phyloP scores from a whole-genome alignment of 2,888 invertebrate genomes.

The Danaus chrysippus region DNA sequence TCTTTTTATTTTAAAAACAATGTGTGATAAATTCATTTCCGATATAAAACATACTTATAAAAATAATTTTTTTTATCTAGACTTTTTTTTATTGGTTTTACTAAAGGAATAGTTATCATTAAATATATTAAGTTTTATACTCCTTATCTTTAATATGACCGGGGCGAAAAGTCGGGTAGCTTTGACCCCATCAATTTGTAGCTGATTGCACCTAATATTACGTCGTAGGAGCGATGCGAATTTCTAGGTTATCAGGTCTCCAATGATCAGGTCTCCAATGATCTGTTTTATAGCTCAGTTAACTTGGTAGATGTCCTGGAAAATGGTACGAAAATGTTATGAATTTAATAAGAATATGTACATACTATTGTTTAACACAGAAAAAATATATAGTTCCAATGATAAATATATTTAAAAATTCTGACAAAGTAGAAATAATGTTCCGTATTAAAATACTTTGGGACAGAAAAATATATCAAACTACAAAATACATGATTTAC shows the following conservation, averaged over 20 bases:
- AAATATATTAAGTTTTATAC: background rate
- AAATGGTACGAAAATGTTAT: background rate
- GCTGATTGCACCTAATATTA: slow-evolving; percentile 36
- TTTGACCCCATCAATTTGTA: slow-evolving; percentile 35
- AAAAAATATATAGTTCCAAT: background rate
- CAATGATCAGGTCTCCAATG: slow-evolving; percentile 43
- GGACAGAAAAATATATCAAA: too few relatives aligned
- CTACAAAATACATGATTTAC: too few relatives aligned
- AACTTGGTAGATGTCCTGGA: slow-evolving; percentile 2
- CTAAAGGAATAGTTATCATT: background rate
- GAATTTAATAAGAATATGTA: background rate
- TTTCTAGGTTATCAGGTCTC: slow-evolving; percentile 44
- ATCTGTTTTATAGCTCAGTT: slow-evolving; percentile 40
- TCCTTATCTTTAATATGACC: slow-evolving; percentile 1
- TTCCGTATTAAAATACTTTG: too few relatives aligned
- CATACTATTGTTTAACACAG: background rate
- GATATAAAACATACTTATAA: too few relatives aligned
- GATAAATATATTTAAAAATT: background rate
- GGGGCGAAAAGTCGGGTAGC: slow-evolving; percentile 27
- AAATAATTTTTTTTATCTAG: too few relatives aligned
- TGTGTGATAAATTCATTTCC: too few relatives aligned
- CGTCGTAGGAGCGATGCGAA: slow-evolving; percentile 34
- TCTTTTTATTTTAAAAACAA: too few relatives aligned
- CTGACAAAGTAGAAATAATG: background rate
- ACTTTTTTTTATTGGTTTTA: too few relatives aligned